Percentiles rank a stretch among this genome's conserved stretches.
Evolutionary conservation across 2,797 vertebrate species (phyloP).

Genomic region (Antrozous pallidus): DNA sequence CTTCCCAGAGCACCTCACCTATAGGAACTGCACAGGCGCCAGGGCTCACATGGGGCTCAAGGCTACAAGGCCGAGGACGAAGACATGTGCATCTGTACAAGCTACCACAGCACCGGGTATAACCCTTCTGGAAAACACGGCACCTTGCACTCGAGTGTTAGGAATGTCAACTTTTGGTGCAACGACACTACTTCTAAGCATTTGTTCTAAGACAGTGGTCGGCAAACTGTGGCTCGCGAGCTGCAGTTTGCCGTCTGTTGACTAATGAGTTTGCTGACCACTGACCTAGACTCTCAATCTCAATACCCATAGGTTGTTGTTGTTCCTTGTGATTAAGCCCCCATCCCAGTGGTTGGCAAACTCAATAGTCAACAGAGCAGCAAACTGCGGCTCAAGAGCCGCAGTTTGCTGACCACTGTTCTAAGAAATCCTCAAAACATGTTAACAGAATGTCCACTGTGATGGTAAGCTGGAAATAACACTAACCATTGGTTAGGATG

Average conservation of each 20-base stretch:
- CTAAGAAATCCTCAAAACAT: not conserved
- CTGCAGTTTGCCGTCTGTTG: no score
- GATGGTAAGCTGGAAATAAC: not conserved
- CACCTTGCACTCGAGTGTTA: not conserved
- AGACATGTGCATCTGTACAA: no score
- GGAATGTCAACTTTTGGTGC: not conserved
- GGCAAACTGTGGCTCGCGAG: no score
- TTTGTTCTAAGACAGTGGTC: no score
- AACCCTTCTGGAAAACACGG: not conserved
- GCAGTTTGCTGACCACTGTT: no score
- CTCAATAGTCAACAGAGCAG: no score
- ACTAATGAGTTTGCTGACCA: no score
- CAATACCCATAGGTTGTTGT: no score
- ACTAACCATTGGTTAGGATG: not conserved
- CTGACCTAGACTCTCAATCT: no score
- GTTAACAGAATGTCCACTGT: not conserved
- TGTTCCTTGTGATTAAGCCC: no score
- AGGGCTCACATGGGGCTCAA: not conserved
- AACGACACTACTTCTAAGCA: not conserved
- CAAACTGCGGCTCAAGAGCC: no score
- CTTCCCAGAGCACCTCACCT: not conserved
- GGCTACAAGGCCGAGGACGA: not conserved
- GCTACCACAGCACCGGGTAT: not conserved
- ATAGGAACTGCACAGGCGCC: not conserved
- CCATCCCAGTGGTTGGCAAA: no score